Base-by-base conservation (phyloP, 2,797 vertebrate species). In the Iguana delicatissima region DNA sequence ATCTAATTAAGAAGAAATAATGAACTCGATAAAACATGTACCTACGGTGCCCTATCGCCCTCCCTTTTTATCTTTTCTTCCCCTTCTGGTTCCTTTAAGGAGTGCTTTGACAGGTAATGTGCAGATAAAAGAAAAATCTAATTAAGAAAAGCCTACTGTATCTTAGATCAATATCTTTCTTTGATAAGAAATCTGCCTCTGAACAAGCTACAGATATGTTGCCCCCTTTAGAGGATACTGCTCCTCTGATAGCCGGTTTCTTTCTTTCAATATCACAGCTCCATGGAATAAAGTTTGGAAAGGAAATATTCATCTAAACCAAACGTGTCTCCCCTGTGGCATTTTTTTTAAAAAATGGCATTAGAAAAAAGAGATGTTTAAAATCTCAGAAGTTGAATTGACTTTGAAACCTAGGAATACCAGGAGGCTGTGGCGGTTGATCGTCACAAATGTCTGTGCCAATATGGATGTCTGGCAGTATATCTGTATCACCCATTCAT, bases 71-170 rank as follows among this genome's bases (percentile, higher is more conserved):
- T 83, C 87, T 83, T 84, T 76, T 62, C 29, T 16, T 62, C 59
- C 7, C 5, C 81, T 89, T 89, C 77, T 64, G 86, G 72, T 80
- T 80, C 7, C 14, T 73, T n/a, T 3, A 81, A 89, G 59, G 80
- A 81, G 32, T 89, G 16, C 35, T 85, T 92, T 57, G 57, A 80
- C 26, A 12, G 62, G 5, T 59, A 80, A 73, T 29, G 24, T 91
- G 62, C 2, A 67, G 88, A 59, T 93, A 88, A 91, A 93, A 87
- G 38, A 80, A 86, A 89, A 86, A 89, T 83, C 55, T 87, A 85
- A 80, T 83, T 87, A 77, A 46, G 77, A 59, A 83, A n/a, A 85
- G 38, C 85, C 52, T 83, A 35, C 29, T 0, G 1, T 87, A n/a
- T 85, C 64, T 13, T 82, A 74, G 12, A 86, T 91, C 20, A 79